Percentiles rank a stretch among this genome's conserved stretches.
Conservation (phyloP, 2,888 invertebrate species). For the Pristionchus japonicus region DNA sequence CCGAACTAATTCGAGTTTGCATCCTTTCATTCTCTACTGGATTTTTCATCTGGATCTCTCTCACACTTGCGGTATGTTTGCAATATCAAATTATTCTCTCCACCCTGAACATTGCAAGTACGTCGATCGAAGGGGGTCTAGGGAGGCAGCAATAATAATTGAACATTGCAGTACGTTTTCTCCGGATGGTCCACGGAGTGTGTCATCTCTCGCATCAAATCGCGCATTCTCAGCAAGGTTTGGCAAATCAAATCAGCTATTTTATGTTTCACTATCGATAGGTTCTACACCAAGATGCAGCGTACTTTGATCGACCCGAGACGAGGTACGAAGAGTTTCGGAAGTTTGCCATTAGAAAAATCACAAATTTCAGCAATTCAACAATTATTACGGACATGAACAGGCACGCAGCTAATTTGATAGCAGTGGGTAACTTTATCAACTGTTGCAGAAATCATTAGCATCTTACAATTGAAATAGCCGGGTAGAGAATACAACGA, state of each 20-base stretch:
- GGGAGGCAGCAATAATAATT: too few relatives aligned
- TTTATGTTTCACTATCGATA: not conserved
- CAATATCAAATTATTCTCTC: not conserved
- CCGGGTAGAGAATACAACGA: not conserved
- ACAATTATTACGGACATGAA: constrained; percentile 16
- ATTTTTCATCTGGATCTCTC: constrained; percentile 17
- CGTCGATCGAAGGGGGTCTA: too few relatives aligned
- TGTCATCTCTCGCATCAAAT: constrained; percentile 7
- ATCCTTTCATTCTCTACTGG: not conserved
- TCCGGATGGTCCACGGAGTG: constrained; percentile 4
- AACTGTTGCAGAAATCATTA: too few relatives aligned
- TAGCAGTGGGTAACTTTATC: too few relatives aligned
- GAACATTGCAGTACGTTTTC: not conserved
- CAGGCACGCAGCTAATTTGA: not conserved
- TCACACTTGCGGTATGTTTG: not conserved
- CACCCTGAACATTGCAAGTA: too few relatives aligned
- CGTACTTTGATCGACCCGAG: not conserved
- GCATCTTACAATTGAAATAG: not conserved
- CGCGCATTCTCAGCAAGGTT: not conserved
- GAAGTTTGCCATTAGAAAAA: not conserved
- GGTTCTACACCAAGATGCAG: not conserved
- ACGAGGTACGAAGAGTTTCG: constrained; percentile 15
- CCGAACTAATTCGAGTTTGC: not conserved
- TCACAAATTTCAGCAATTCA: not conserved
- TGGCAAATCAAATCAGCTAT: not conserved